Percentiles rank a stretch among this genome's conserved stretches.
Evolutionary conservation across 2,113 vertebrate species (phyloP).

Genomic region (Hyperoodon ampullatus): DNA sequence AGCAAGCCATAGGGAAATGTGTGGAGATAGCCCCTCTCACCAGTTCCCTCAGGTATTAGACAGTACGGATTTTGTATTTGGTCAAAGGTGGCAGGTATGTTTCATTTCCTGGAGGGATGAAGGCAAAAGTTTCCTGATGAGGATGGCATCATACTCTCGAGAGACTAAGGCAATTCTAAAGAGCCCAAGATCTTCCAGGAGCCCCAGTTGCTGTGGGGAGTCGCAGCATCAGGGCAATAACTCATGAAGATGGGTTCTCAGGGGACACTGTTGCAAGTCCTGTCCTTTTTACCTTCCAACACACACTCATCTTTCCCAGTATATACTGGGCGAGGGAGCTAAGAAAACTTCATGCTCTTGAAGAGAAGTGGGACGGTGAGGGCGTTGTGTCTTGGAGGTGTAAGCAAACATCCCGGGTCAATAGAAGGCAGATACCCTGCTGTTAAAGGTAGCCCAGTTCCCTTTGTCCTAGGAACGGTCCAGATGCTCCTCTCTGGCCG

Average conservation of each 20-base stretch:
- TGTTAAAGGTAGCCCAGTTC: not conserved
- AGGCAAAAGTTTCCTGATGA: not conserved
- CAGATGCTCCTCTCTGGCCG: too few relatives aligned
- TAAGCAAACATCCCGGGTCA: not conserved
- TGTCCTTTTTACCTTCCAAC: not conserved
- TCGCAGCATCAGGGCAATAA: not conserved
- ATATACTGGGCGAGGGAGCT: not conserved
- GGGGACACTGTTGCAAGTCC: too few relatives aligned
- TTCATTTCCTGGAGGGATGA: not conserved
- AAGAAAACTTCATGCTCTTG: not conserved
- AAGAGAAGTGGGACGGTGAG: not conserved
- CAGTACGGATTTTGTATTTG: not conserved
- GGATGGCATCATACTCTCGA: too few relatives aligned
- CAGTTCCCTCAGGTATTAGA: not conserved
- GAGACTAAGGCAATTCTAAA: not conserved
- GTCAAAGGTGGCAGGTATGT: not conserved
- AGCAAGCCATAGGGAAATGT: accelerated
- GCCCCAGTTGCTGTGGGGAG: too few relatives aligned
- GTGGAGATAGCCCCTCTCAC: accelerated
- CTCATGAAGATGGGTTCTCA: not conserved
- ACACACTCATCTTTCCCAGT: not conserved
- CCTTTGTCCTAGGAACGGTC: not conserved
- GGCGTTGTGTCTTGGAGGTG: not conserved
- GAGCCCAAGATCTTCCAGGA: not conserved
- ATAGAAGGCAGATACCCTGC: not conserved